Evolutionary conservation across 2,888 invertebrate genomes (phyloP).

Genomic region (Meliscaeva auricollis): DNA sequence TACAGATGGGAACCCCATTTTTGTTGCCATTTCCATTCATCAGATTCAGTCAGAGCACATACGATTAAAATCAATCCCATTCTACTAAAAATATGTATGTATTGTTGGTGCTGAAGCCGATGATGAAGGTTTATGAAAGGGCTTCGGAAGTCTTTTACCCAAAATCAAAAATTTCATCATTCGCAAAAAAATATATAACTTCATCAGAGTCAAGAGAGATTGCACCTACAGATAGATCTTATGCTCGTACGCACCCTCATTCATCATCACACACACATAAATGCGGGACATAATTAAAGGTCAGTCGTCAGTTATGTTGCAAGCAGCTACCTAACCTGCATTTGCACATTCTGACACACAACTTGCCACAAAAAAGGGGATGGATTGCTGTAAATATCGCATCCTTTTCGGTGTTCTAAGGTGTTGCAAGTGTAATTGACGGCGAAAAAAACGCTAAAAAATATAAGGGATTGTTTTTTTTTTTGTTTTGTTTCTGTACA

Average conservation of each 20-base stretch:
- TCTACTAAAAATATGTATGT: background rate
- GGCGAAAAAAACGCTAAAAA: conserved; percentile 55
- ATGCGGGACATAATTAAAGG: conserved; percentile 58
- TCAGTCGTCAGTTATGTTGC: conserved; percentile 36
- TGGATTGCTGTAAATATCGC: conserved; percentile 50
- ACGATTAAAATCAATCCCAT: conserved; percentile 34
- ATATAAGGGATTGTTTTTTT: conserved; percentile 1
- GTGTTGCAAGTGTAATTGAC: conserved; percentile 70
- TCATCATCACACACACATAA: background rate
- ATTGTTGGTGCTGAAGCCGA: background rate
- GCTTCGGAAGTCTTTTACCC: background rate
- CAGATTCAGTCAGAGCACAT: conserved; percentile 3
- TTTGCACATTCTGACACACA: background rate
- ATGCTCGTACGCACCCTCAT: conserved; percentile 33
- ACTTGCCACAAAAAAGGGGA: conserved; percentile 16
- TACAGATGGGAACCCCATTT: conserved; percentile 36
- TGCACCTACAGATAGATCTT: background rate
- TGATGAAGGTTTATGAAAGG: background rate
- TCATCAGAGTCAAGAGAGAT: background rate
- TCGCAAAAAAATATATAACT: background rate
- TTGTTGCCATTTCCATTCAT: conserved; percentile 14
- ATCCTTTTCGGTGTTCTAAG: conserved; percentile 58
- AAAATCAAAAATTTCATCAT: conserved; percentile 25
- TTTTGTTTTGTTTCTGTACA: no score
- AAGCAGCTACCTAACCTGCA: conserved; percentile 52